A percentile compares a stretch with the other conserved stretches of the same genome.
phyloP scores from a whole-genome alignment of 2,888 invertebrate species.

The Calameuta idolon region DNA sequence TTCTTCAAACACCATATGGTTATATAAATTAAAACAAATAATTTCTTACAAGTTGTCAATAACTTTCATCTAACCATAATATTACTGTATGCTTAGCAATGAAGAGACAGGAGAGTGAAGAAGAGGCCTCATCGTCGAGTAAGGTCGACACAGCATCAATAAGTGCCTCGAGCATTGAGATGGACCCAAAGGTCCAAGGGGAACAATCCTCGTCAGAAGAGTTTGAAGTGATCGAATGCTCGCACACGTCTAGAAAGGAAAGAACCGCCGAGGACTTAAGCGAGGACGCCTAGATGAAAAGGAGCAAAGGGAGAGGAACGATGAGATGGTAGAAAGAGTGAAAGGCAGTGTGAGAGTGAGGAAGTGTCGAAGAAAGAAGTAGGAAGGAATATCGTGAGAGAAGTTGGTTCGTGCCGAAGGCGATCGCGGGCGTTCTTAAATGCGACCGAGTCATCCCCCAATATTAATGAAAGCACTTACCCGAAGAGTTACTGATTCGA shows the following conservation, averaged over 20 bases:
- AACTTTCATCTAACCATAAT: neutral
- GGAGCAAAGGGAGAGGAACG: slow-evolving; percentile 14
- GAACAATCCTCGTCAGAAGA: slow-evolving; percentile 41
- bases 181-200: neutral
- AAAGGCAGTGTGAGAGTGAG: neutral
- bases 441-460: neutral
- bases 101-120: neutral
- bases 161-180: slow-evolving; percentile 33
- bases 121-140: neutral
- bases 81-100: neutral
- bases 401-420: neutral
- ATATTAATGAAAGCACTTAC: neutral
- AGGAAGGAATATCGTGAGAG: neutral
- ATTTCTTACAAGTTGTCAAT: neutral
- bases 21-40: neutral
- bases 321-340: slow-evolving; percentile 4
- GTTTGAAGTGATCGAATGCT: slow-evolving; percentile 55
- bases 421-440: neutral
- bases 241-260: slow-evolving; percentile 17
- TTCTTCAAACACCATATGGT: neutral
- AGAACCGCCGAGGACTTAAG: slow-evolving; percentile 29
- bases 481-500: neutral
- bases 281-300: slow-evolving; percentile 23
- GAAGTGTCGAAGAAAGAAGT: slow-evolving; percentile 9
- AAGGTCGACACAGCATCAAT: slow-evolving; percentile 25